Conservation (phyloP, 2,888 invertebrate species). For the Conomelus anceps region DNA sequence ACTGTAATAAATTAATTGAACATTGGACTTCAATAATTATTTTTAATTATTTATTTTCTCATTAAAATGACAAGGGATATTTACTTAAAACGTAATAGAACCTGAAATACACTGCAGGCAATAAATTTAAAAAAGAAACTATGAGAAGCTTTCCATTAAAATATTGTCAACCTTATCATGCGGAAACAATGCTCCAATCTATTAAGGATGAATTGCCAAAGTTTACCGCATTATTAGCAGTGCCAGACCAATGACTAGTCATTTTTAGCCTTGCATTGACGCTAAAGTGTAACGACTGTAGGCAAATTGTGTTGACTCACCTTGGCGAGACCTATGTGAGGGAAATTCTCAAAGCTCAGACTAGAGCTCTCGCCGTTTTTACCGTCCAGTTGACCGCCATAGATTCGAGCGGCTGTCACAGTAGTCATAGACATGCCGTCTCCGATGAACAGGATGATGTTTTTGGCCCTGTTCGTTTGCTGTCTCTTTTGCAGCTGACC, state of each 20-base stretch:
- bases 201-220: not conserved
- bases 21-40: too few relatives aligned
- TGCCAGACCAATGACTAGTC: not conserved
- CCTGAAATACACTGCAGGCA: too few relatives aligned
- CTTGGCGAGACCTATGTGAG: slow-evolving; percentile 43
- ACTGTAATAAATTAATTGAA: too few relatives aligned
- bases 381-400: slow-evolving; percentile 56
- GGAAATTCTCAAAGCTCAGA: slow-evolving; percentile 60
- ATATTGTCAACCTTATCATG: too few relatives aligned
- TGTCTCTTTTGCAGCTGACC: not conserved
- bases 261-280: not conserved
- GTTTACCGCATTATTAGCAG: not conserved
- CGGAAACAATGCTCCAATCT: not conserved
- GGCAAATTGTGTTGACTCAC: slow-evolving; percentile 33
- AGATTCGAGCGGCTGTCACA: slow-evolving; percentile 65
- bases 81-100: too few relatives aligned
- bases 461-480: slow-evolving; percentile 49
- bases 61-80: too few relatives aligned
- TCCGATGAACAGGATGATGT: slow-evolving; percentile 77
- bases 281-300: not conserved
- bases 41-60: too few relatives aligned
- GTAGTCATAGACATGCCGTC: slow-evolving; percentile 86
- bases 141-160: too few relatives aligned
- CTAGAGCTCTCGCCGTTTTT: slow-evolving; percentile 60
- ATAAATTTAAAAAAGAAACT: too few relatives aligned